Conservation (phyloP, 2,797 vertebrate genomes). For the Enteromius fasciolatus region DNA sequence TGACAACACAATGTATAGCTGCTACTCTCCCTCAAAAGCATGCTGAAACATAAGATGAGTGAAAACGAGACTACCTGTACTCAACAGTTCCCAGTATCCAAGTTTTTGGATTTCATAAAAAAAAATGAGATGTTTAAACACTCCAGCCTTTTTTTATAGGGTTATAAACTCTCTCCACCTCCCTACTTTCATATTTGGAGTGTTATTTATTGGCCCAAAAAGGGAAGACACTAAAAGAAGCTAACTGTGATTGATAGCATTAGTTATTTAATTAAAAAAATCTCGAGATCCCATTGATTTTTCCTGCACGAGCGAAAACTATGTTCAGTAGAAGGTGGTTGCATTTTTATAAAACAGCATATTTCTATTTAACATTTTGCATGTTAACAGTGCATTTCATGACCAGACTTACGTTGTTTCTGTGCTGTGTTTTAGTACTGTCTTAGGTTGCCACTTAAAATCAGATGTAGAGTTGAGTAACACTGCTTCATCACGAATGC, state of each 20-base stretch:
- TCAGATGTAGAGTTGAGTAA: not conserved
- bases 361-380: not conserved
- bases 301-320: not conserved
- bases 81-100: not conserved
- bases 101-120: not conserved
- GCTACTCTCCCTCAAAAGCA: not conserved
- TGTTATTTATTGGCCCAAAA: not conserved
- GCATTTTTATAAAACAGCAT: not conserved
- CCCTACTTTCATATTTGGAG: not conserved
- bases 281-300: not conserved
- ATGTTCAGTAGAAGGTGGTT: not conserved
- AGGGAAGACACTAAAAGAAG: not conserved
- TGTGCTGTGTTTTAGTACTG: not conserved
- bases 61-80: not conserved
- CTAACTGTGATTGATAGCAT: not conserved
- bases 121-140: not conserved
- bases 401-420: not conserved
- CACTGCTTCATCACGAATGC: not conserved
- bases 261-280: not conserved
- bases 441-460: not conserved
- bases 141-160: not conserved
- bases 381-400: not conserved
- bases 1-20: not conserved
- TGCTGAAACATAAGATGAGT: not conserved
- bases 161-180: not conserved